Percentiles rank a stretch among this genome's conserved stretches.
phyloP scores from a whole-genome alignment of 2,888 invertebrate species.

The Drymonia ruficornis region DNA sequence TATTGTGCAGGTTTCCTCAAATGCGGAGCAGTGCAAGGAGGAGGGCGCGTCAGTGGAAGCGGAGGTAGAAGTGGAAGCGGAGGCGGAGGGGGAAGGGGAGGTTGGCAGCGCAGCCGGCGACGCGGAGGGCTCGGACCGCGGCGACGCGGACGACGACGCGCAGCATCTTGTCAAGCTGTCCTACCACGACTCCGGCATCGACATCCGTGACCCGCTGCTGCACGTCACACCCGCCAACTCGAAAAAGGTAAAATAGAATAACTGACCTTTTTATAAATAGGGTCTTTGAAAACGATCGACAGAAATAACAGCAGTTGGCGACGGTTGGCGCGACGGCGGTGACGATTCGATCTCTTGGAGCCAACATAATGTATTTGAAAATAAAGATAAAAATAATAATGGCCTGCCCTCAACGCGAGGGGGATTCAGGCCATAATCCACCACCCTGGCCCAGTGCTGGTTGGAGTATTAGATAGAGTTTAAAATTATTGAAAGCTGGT shows the following conservation, averaged over 20 bases:
- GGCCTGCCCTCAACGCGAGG: too few species aligned
- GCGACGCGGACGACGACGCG: slow-evolving; percentile 52
- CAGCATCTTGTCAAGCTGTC: slow-evolving; percentile 90
- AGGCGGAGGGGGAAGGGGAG: slow-evolving; percentile 61
- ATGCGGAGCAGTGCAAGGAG: slow-evolving; percentile 67
- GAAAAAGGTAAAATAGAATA: slow-evolving; percentile 83
- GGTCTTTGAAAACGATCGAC: too few species aligned
- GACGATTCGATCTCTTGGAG: too few species aligned
- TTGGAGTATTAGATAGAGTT: too few species aligned
- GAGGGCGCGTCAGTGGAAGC: slow-evolving; percentile 63
- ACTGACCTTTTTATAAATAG: too few species aligned
- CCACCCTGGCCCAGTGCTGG: too few species aligned
- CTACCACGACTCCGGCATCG: slow-evolving; percentile 95
- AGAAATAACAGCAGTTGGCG: too few species aligned
- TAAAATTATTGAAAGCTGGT: too few species aligned
- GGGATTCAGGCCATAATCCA: too few species aligned
- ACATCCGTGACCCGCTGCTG: slow-evolving; percentile 91
- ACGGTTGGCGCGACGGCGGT: too few species aligned
- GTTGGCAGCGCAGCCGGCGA: slow-evolving; percentile 38
- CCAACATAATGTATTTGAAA: too few species aligned
- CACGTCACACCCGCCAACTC: slow-evolving; percentile 86
- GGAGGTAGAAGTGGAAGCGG: slow-evolving; percentile 60
- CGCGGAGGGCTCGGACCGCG: slow-evolving; percentile 60
- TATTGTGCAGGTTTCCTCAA: slow-evolving; percentile 65
- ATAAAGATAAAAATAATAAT: too few species aligned